Conservation (phyloP, 2,797 vertebrate genomes). For the Glyptemys insculpta region DNA sequence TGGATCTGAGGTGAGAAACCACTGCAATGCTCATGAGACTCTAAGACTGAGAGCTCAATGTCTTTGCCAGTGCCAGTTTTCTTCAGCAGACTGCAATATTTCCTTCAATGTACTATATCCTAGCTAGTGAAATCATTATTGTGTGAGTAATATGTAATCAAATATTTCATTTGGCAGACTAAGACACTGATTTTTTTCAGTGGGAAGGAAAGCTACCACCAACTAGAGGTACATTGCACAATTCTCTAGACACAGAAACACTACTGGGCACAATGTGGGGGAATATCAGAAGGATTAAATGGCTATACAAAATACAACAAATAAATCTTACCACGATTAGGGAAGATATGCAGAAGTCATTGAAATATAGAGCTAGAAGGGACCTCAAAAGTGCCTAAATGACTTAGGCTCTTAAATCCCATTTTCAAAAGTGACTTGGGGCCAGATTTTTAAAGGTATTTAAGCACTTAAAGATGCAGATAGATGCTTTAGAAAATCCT, state of each 20-base stretch:
- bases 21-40: slow-evolving; percentile 44
- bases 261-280: not conserved
- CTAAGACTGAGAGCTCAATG: not conserved
- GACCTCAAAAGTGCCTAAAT: not conserved
- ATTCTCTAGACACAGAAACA: not conserved
- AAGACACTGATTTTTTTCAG: slow-evolving; percentile 43
- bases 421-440: not conserved
- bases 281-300: slow-evolving; percentile 52
- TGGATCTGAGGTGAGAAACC: slow-evolving; percentile 57
- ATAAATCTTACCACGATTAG: not conserved
- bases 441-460: not conserved
- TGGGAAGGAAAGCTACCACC: slow-evolving; percentile 24
- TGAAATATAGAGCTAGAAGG: not conserved
- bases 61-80: slow-evolving; percentile 49
- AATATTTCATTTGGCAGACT: slow-evolving; percentile 55
- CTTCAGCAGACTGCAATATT: slow-evolving; percentile 53
- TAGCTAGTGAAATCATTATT: slow-evolving; percentile 8
- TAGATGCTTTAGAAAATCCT: not conserved
- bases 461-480: not conserved
- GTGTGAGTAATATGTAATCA: slow-evolving; percentile 35
- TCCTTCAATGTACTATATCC: not conserved
- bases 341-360: not conserved
- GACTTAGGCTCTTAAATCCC: not conserved
- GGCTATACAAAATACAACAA: not conserved
- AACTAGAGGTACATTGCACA: not conserved